Percentiles rank a stretch among this genome's conserved stretches.
Conservation (phyloP, 2,888 invertebrate genomes). For the Hydrotaea diabolus region DNA sequence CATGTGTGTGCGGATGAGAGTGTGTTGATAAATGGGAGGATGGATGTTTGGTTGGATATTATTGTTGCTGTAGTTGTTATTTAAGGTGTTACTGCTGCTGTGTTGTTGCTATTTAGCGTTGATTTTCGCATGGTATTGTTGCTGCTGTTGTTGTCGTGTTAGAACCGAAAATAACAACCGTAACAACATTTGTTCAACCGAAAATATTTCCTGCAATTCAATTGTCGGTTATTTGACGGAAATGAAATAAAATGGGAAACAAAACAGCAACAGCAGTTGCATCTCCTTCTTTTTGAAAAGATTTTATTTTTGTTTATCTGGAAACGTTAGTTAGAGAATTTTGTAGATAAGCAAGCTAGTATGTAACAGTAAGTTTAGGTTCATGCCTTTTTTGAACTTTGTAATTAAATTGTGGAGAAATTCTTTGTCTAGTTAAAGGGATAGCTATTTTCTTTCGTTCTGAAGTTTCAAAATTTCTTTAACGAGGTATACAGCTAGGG, state of each 20-base stretch:
- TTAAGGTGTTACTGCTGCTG: slow-evolving; percentile 39
- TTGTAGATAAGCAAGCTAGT: no score
- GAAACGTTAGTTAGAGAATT: no score
- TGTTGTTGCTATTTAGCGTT: slow-evolving; percentile 39
- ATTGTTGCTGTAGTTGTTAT: slow-evolving; percentile 30
- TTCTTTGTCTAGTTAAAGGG: no score
- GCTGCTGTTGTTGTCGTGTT: slow-evolving; percentile 57
- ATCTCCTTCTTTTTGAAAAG: slow-evolving; percentile 11
- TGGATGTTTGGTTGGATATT: slow-evolving; percentile 46
- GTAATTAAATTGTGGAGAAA: no score
- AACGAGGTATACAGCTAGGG: no score
- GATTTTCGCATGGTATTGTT: slow-evolving; percentile 58
- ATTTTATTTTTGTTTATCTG: neutral
- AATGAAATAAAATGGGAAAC: neutral
- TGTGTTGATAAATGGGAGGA: slow-evolving; percentile 33
- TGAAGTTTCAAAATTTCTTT: no score
- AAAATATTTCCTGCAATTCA: slow-evolving; percentile 14
- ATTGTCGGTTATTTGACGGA: slow-evolving; percentile 8
- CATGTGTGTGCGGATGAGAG: neutral
- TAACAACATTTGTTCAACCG: slow-evolving; percentile 39
- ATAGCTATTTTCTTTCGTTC: no score
- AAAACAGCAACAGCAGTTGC: neutral
- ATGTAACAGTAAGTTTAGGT: no score
- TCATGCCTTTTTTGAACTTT: no score
- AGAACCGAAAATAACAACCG: slow-evolving; percentile 35